These are phyloP conservation scores for Dione vanillae DNA, from an alignment of 2,888 invertebrate species.

Conservation along the genomic window DNA sequence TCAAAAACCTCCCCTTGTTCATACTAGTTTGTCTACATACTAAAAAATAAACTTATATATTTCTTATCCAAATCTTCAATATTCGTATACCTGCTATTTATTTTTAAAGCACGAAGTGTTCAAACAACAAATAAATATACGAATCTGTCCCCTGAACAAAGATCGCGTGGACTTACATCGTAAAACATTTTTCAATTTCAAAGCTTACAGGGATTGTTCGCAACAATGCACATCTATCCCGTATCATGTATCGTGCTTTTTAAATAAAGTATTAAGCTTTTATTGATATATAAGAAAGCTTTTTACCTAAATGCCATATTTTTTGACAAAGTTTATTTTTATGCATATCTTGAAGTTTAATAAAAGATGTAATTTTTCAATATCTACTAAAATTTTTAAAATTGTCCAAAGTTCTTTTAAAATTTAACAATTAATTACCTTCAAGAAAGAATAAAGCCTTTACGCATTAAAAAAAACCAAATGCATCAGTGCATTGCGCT, in stretches of 20 bases:
- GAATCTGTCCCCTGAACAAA: constrained; percentile 8
- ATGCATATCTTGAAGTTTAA: too few relatives aligned
- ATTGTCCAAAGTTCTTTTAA: too few relatives aligned
- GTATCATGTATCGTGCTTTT: constrained; percentile 22
- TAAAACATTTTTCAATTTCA: constrained; percentile 37
- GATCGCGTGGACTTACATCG: constrained; percentile 32
- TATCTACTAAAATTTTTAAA: too few relatives aligned
- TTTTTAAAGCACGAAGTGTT: background rate
- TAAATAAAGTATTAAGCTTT: constrained; percentile 11
- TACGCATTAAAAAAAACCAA: background rate
- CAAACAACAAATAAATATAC: constrained; percentile 3
- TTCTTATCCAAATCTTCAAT: background rate
- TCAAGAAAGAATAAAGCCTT: background rate
- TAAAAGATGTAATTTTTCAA: too few relatives aligned
- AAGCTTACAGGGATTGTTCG: constrained; percentile 25
- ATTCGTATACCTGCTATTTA: background rate
- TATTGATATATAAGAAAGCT: background rate
- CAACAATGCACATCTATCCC: constrained; percentile 21
- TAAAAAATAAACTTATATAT: background rate
- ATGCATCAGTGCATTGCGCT: background rate
- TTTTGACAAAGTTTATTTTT: too few relatives aligned
- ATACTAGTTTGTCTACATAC: too few relatives aligned
- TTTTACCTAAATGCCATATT: background rate
- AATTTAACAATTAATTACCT: too few relatives aligned
- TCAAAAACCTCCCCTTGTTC: too few relatives aligned